These are phyloP conservation scores for Microctonus hyperodae DNA, from an alignment of 2,888 invertebrate genomes.

Conservation along the genomic window DNA sequence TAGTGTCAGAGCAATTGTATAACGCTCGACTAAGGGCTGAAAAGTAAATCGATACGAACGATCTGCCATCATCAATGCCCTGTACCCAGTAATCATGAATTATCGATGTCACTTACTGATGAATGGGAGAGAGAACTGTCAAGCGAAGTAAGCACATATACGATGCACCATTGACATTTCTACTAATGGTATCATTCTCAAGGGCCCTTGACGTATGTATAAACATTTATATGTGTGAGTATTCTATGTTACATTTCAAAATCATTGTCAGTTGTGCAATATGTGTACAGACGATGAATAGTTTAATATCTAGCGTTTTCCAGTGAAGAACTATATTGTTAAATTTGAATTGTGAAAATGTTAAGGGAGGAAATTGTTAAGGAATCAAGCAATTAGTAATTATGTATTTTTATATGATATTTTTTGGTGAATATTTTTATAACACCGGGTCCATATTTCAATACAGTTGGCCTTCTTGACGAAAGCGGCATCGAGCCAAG, in stretches of 20 bases:
- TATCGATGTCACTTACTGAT: conserved; percentile 24
- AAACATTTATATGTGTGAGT: neutral
- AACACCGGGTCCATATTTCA: conserved; percentile 13
- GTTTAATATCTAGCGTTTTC: too few species aligned
- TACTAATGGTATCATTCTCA: conserved; percentile 13
- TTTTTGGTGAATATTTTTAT: neutral
- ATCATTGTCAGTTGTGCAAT: neutral
- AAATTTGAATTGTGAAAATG: too few species aligned
- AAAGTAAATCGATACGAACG: conserved; percentile 21
- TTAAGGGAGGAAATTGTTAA: too few species aligned
- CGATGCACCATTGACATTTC: neutral
- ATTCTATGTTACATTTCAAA: neutral
- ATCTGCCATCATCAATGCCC: neutral
- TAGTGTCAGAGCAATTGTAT: neutral
- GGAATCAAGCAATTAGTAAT: neutral
- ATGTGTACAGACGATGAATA: neutral
- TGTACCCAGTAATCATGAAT: conserved; percentile 26
- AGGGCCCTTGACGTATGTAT: conserved; percentile 7
- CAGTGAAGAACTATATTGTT: too few species aligned
- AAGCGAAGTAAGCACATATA: conserved; percentile 18
- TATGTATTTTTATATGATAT: neutral
- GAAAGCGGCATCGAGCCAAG: conserved; percentile 24
- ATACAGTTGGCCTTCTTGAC: neutral
- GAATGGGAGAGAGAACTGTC: neutral
- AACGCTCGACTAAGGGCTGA: neutral